phyloP scores from a whole-genome alignment of 2,888 invertebrate genomes.

The Eudasyphora cyanicolor region DNA sequence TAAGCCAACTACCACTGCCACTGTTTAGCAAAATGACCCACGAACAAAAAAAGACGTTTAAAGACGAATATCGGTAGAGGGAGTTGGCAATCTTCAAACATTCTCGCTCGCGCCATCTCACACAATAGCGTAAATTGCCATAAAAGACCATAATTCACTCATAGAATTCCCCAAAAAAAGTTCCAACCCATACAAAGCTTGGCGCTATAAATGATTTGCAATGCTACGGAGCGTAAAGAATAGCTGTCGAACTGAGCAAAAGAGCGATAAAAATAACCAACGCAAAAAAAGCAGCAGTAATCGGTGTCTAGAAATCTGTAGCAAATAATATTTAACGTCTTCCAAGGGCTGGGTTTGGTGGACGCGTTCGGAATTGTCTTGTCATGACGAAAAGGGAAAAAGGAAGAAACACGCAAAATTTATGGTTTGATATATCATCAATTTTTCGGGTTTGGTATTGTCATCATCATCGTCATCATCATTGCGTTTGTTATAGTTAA shows the following conservation, averaged over 20 bases:
- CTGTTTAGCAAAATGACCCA: slow-evolving; percentile 54
- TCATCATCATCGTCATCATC: slow-evolving; percentile 60
- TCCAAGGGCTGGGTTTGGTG: slow-evolving; percentile 45
- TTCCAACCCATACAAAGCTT: slow-evolving; percentile 9
- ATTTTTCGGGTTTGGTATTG: slow-evolving; percentile 61
- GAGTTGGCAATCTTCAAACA: slow-evolving; percentile 56
- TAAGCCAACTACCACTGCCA: slow-evolving; percentile 40
- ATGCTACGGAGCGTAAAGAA: slow-evolving; percentile 55
- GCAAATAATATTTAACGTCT: slow-evolving; percentile 53
- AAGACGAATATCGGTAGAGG: slow-evolving; percentile 51
- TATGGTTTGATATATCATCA: slow-evolving; percentile 61
- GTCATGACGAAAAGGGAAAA: slow-evolving; percentile 49
- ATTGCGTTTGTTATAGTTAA: slow-evolving; percentile 35
- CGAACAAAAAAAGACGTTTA: slow-evolving; percentile 33
- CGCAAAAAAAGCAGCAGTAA: too few relatives aligned
- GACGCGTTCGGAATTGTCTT: slow-evolving; percentile 19
- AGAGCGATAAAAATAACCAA: slow-evolving; percentile 57
- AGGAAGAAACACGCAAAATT: slow-evolving; percentile 48
- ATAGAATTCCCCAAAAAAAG: slow-evolving; percentile 50
- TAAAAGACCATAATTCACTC: slow-evolving; percentile 63
- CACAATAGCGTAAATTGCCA: slow-evolving; percentile 51
- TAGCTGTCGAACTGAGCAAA: slow-evolving; percentile 11
- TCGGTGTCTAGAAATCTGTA: slow-evolving; percentile 50
- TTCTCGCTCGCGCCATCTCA: slow-evolving; percentile 24
- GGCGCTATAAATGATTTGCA: slow-evolving; percentile 53